Conservation (phyloP, 2,888 invertebrate genomes). For the Acanthosepion lycidas region DNA sequence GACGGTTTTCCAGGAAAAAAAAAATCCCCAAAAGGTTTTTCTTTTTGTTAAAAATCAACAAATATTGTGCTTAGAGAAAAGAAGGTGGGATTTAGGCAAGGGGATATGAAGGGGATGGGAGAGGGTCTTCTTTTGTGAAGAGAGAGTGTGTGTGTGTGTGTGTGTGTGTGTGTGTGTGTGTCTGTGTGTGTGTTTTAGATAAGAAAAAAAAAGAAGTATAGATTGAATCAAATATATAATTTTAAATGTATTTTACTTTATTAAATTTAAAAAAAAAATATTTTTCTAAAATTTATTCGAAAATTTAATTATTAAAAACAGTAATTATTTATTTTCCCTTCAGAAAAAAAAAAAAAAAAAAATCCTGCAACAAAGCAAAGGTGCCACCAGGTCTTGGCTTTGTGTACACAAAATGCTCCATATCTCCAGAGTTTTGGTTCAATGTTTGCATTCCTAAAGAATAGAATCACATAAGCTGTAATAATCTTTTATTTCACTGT, state of each 20-base stretch:
- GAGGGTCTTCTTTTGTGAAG: background rate
- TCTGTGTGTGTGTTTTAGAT: background rate
- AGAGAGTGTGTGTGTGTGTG: background rate
- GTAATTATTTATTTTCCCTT: too few species aligned
- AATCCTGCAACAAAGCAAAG: too few species aligned
- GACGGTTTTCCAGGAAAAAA: background rate
- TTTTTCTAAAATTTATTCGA: too few species aligned
- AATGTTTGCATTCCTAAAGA: too few species aligned
- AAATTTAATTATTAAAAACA: too few species aligned
- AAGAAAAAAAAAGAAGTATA: background rate
- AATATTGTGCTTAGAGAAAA: slow-evolving; percentile 41
- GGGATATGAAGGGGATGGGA: background rate
- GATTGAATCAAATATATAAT: too few species aligned
- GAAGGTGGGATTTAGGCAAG: background rate
- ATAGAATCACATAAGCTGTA: too few species aligned
- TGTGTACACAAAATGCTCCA: too few species aligned
- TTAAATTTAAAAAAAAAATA: background rate
- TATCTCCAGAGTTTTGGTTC: too few species aligned
- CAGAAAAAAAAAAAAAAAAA: too few species aligned
- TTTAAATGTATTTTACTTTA: background rate
- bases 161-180: background rate
- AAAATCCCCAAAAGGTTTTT: background rate
- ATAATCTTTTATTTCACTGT: too few species aligned
- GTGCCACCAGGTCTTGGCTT: too few species aligned
- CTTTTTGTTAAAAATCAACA: slow-evolving; percentile 46